Evolutionary conservation across 1,140 invertebrate species (phyloP).

Genomic region (Euura lappo): DNA sequence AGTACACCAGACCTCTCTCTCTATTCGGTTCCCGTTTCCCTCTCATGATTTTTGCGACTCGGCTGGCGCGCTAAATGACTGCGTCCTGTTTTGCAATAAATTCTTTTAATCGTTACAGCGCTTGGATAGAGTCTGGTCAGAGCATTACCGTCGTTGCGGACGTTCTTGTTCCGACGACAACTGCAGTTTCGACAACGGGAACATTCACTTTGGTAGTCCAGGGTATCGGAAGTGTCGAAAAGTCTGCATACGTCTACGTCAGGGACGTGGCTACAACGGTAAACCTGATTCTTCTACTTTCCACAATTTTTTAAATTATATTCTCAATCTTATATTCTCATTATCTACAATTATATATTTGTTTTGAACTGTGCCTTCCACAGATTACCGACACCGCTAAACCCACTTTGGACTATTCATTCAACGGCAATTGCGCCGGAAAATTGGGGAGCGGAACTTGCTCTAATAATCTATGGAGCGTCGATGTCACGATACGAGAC

Average conservation of each 20-base stretch:
- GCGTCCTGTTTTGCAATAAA: neutral
- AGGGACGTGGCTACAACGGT: slow-evolving; percentile 32
- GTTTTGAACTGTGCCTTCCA: slow-evolving; percentile 17
- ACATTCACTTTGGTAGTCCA: slow-evolving; percentile 61
- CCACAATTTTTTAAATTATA: neutral
- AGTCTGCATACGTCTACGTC: slow-evolving; percentile 58
- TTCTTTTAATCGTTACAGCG: slow-evolving; percentile 40
- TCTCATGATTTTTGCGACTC: neutral
- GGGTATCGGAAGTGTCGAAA: slow-evolving; percentile 46
- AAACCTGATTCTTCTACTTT: slow-evolving; percentile 12
- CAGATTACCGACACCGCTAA: slow-evolving; percentile 48
- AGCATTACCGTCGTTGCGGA: slow-evolving; percentile 62
- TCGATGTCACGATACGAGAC: slow-evolving; percentile 66
- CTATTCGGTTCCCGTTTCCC: no score
- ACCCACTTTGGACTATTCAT: slow-evolving; percentile 60
- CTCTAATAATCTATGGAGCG: slow-evolving; percentile 65
- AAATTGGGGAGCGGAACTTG: slow-evolving; percentile 55
- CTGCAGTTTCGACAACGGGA: slow-evolving; percentile 59
- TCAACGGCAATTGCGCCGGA: slow-evolving; percentile 63
- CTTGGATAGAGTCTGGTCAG: slow-evolving; percentile 59
- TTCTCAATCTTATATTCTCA: neutral
- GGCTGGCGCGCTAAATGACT: neutral
- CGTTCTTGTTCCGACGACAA: slow-evolving; percentile 55
- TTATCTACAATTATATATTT: no score
- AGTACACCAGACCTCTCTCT: neutral